A percentile compares a stretch with the other conserved stretches of the same genome.
These are phyloP conservation scores for Phycodurus eques DNA, from an alignment of 2,113 vertebrate species.

Conservation along the genomic window DNA sequence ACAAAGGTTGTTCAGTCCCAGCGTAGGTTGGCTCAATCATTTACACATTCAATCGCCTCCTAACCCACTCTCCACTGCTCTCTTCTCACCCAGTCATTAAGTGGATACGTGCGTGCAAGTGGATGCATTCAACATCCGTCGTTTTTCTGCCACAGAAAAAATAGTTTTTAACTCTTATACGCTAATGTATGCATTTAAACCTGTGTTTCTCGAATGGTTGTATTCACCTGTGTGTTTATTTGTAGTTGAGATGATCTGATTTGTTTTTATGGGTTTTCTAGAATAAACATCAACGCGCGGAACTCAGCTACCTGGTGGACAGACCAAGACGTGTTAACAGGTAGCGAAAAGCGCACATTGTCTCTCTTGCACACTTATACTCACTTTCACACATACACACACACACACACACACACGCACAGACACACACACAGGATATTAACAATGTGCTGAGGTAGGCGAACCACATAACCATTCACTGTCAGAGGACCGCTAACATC, in stretches of 20 bases:
- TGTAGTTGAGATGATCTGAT: constrained; percentile 11
- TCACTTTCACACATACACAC: constrained; percentile 2
- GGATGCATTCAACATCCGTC: not conserved
- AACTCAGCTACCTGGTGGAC: constrained; percentile 98
- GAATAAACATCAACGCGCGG: constrained; percentile 97
- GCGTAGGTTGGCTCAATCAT: constrained; percentile 67
- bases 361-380: constrained; percentile 3
- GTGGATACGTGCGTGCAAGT: constrained; percentile 29
- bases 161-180: constrained; percentile 2
- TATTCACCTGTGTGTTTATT: not conserved
- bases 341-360: constrained; percentile 67
- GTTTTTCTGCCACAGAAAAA: not conserved
- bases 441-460: not conserved
- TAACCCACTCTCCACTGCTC: constrained; percentile 48
- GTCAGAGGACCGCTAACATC: constrained; percentile 35
- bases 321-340: constrained; percentile 98
- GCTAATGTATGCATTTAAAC: not conserved
- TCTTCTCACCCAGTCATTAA: constrained; percentile 40
- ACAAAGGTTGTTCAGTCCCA: constrained; percentile 72
- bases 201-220: not conserved
- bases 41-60: constrained; percentile 68
- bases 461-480: constrained; percentile 10
- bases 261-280: constrained; percentile 69
- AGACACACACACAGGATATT: not conserved
- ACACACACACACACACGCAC: constrained; percentile 3